phyloP scores from a whole-genome alignment of 2,888 invertebrate genomes.

The Dromius quadrimaculatus region DNA sequence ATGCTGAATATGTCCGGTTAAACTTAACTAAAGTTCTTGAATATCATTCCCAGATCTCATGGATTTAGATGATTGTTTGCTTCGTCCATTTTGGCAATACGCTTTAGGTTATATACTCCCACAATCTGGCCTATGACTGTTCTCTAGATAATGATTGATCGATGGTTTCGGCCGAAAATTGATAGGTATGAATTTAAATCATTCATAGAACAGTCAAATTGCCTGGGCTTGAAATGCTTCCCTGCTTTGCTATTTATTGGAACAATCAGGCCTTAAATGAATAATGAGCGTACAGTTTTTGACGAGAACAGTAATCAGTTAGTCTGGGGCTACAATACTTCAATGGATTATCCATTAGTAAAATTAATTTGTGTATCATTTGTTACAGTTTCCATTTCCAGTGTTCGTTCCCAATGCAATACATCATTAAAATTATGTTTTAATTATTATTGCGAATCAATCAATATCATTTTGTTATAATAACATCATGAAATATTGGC shows the following conservation, averaged over 20 bases:
- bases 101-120: conserved; percentile 36
- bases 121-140: conserved; percentile 31
- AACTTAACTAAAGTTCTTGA: no score
- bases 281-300: background rate
- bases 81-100: no score
- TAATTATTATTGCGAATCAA: no score
- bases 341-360: background rate
- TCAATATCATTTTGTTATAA: no score
- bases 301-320: background rate
- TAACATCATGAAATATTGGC: no score
- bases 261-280: background rate
- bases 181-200: conserved; percentile 24
- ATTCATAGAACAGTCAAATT: conserved; percentile 31
- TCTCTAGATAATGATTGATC: conserved; percentile 28
- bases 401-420: no score
- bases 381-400: no score
- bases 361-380: conserved; percentile 18
- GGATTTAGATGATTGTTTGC: no score
- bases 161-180: conserved; percentile 21
- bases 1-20: no score
- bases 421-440: no score
- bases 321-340: no score
- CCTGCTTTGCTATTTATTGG: conserved; percentile 13
- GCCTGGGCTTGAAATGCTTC: conserved; percentile 3
- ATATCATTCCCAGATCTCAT: no score